Evolutionary conservation across 2,888 invertebrate genomes (phyloP).

Genomic region (Nomada hirtipes): DNA sequence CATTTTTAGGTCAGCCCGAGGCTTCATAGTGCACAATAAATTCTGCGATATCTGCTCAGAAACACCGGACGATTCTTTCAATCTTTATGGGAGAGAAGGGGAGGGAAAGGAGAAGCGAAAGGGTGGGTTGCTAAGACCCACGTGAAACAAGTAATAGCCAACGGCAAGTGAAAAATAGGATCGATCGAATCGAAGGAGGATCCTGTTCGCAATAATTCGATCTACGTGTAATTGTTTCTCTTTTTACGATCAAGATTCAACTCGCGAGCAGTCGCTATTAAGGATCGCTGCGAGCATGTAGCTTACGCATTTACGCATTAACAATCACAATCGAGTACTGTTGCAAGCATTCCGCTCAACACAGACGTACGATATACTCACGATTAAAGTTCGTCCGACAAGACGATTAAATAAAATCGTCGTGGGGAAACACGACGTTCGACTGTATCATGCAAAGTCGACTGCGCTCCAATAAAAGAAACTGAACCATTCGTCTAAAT

Average conservation of each 20-base stretch:
- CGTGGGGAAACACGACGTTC: background rate
- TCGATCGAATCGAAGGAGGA: slow-evolving; percentile 3
- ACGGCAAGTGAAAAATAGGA: background rate
- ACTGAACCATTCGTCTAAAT: slow-evolving; percentile 52
- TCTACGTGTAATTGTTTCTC: background rate
- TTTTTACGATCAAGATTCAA: slow-evolving; percentile 5
- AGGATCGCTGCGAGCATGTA: background rate
- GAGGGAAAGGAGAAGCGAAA: background rate
- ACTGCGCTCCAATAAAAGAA: slow-evolving; percentile 51
- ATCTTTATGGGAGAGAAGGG: background rate
- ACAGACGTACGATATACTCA: slow-evolving; percentile 26
- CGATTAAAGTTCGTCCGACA: slow-evolving; percentile 43
- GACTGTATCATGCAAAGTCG: slow-evolving; percentile 59
- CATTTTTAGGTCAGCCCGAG: slow-evolving; percentile 46
- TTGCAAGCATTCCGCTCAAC: slow-evolving; percentile 36
- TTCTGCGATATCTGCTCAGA: background rate
- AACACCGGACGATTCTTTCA: background rate
- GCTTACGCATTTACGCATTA: slow-evolving; percentile 19
- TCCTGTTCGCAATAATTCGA: background rate
- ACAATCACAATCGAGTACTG: background rate
- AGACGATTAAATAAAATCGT: slow-evolving; percentile 2
- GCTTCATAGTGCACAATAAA: slow-evolving; percentile 16
- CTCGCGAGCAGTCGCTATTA: slow-evolving; percentile 29
- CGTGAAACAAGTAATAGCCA: too few relatives aligned
- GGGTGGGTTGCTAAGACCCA: slow-evolving; percentile 7